A percentile compares a stretch with the other conserved stretches of the same genome.
Conservation (phyloP, 2,888 invertebrate genomes). For the Chrysopilus asiliformis region DNA sequence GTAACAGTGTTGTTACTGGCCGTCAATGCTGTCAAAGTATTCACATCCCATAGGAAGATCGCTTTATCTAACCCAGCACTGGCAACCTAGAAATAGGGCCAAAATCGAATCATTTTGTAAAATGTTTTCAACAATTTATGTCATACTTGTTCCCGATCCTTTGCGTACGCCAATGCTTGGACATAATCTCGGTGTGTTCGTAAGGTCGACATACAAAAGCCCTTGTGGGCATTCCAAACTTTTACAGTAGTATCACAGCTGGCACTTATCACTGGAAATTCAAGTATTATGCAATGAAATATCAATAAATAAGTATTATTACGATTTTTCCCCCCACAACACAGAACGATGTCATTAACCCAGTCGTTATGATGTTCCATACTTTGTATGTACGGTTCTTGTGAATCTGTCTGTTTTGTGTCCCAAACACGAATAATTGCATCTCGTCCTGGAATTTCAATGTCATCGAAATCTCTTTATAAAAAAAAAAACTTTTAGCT, state of each 20-base stretch:
- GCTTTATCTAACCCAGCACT: slow-evolving; percentile 94
- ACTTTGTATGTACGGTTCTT: slow-evolving; percentile 76
- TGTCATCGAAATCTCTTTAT: background rate
- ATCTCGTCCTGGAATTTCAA: slow-evolving; percentile 57
- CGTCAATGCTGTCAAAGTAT: slow-evolving; percentile 90
- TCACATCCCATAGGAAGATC: slow-evolving; percentile 98
- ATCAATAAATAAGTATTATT: too few relatives aligned
- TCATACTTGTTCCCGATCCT: slow-evolving; percentile 74
- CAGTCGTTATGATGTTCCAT: slow-evolving; percentile 99
- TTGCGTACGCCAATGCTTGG: slow-evolving; percentile 92
- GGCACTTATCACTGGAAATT: slow-evolving; percentile 77
- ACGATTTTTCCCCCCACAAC: slow-evolving; percentile 93
- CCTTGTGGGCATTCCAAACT: slow-evolving; percentile 99
- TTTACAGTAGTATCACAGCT: slow-evolving; percentile 99
- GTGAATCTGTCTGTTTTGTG: slow-evolving; percentile 40
- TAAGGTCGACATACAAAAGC: slow-evolving; percentile 97
- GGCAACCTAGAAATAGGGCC: slow-evolving; percentile 44
- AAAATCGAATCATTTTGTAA: background rate
- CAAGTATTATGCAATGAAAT: background rate
- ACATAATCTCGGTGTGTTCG: slow-evolving; percentile 98
- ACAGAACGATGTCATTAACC: slow-evolving; percentile 98
- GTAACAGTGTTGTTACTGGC: slow-evolving; percentile 98
- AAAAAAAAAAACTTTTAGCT: too few relatives aligned
- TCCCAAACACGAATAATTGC: slow-evolving; percentile 93
- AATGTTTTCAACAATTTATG: background rate